Conservation (phyloP, 2,113 vertebrate species). For the Hippocampus mohnikei region DNA sequence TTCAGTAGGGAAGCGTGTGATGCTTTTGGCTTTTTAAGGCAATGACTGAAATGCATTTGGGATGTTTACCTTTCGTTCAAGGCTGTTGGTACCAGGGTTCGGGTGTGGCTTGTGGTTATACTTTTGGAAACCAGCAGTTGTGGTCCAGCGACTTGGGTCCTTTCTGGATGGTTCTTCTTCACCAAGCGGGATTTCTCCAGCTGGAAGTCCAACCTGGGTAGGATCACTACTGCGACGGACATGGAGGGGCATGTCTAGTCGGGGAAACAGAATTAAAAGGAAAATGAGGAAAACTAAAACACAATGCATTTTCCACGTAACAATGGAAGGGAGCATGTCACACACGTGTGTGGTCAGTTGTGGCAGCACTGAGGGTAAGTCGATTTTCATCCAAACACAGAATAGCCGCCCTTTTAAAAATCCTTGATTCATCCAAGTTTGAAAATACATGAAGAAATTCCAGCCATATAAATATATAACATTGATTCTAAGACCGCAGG, state of each 20-base stretch:
- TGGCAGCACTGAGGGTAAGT: slow-evolving; percentile 22
- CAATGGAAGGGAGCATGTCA: not conserved
- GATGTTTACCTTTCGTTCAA: slow-evolving; percentile 83
- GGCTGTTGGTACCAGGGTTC: slow-evolving; percentile 63
- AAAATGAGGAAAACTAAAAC: not conserved
- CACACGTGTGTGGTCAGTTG: not conserved
- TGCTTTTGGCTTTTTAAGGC: not conserved
- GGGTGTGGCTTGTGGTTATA: slow-evolving; percentile 60
- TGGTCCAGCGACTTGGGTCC: slow-evolving; percentile 90
- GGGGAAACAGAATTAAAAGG: not conserved
- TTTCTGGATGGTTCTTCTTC: slow-evolving; percentile 89
- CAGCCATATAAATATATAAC: too few species aligned
- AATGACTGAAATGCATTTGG: not conserved
- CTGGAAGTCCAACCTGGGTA: slow-evolving; percentile 76
- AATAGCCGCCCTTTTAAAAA: too few species aligned
- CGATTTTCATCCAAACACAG: not conserved
- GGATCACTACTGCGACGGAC: slow-evolving; percentile 96
- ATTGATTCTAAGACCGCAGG: too few species aligned
- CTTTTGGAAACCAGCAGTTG: slow-evolving; percentile 85
- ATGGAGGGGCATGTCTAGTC: slow-evolving; percentile 89
- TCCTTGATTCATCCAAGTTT: too few species aligned
- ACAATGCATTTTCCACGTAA: not conserved
- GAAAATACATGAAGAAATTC: too few species aligned
- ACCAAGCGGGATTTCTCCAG: slow-evolving; percentile 73
- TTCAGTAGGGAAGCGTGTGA: not conserved